A percentile compares a stretch with the other conserved stretches of the same genome.
Conservation (phyloP, 1,140 invertebrate genomes). For the Diabrotica undecimpunctata region DNA sequence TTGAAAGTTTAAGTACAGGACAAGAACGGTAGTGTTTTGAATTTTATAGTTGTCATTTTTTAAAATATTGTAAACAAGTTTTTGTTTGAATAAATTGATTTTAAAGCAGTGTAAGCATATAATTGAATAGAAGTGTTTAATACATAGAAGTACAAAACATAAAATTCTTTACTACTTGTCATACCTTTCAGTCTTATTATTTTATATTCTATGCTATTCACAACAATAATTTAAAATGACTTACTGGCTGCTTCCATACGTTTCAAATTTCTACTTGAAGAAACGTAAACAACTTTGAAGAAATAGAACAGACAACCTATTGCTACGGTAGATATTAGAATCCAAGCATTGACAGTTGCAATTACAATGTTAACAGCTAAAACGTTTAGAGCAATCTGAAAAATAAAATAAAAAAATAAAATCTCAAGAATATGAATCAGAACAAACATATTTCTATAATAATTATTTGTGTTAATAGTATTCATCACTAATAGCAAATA, state of each 20-base stretch:
- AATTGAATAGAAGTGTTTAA: too few species aligned
- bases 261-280: slow-evolving; percentile 80
- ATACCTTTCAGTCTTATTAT: too few species aligned
- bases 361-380: slow-evolving; percentile 50
- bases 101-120: too few species aligned
- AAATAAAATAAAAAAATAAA: slow-evolving; percentile 49
- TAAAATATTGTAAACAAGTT: too few species aligned
- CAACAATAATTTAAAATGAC: slow-evolving; percentile 38
- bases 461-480: slow-evolving; percentile 55
- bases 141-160: too few species aligned
- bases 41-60: too few species aligned
- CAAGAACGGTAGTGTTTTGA: too few species aligned
- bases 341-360: slow-evolving; percentile 57
- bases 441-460: too few species aligned
- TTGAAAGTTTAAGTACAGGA: too few species aligned
- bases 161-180: too few species aligned
- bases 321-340: slow-evolving; percentile 57
- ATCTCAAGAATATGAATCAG: not conserved
- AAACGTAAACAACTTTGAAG: slow-evolving; percentile 73
- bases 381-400: slow-evolving; percentile 41
- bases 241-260: slow-evolving; percentile 85
- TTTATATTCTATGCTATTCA: too few species aligned
- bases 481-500: slow-evolving; percentile 71
- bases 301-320: slow-evolving; percentile 58
- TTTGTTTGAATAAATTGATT: too few species aligned